phyloP scores from a whole-genome alignment of 2,797 vertebrate genomes.

The Carcharodon carcharias region DNA sequence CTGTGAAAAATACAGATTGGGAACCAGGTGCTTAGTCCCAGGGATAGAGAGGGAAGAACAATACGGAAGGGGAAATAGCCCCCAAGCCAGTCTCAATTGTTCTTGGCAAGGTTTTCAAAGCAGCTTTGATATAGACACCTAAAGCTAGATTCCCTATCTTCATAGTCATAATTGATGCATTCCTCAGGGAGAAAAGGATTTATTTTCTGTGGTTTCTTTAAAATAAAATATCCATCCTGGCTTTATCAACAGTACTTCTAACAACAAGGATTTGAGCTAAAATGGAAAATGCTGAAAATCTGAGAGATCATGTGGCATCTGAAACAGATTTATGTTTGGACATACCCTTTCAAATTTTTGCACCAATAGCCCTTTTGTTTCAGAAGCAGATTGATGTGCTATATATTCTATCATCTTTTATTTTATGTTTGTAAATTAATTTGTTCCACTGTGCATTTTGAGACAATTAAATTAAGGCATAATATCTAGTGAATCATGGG shows the following conservation, averaged over 20 bases:
- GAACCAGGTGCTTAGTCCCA: background rate
- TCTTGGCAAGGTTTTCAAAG: background rate
- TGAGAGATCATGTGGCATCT: background rate
- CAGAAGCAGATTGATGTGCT: background rate
- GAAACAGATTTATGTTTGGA: background rate
- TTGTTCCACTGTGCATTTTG: background rate
- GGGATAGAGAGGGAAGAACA: background rate
- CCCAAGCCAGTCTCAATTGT: background rate
- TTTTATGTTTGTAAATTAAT: background rate
- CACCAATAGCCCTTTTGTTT: background rate
- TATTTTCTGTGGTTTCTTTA: background rate
- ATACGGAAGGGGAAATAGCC: background rate
- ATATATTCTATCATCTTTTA: background rate
- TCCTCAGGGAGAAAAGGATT: background rate
- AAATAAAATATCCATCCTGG: background rate
- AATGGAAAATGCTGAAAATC: background rate
- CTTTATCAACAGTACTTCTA: background rate
- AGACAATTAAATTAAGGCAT: conserved; percentile 17
- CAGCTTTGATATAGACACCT: background rate
- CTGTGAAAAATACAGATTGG: background rate
- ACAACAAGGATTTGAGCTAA: background rate
- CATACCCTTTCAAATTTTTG: background rate
- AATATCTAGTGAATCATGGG: background rate
- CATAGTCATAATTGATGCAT: background rate
- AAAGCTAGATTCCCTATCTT: background rate